Base-by-base conservation (phyloP, 1,140 invertebrate genomes). In the Drosophila hydei region DNA sequence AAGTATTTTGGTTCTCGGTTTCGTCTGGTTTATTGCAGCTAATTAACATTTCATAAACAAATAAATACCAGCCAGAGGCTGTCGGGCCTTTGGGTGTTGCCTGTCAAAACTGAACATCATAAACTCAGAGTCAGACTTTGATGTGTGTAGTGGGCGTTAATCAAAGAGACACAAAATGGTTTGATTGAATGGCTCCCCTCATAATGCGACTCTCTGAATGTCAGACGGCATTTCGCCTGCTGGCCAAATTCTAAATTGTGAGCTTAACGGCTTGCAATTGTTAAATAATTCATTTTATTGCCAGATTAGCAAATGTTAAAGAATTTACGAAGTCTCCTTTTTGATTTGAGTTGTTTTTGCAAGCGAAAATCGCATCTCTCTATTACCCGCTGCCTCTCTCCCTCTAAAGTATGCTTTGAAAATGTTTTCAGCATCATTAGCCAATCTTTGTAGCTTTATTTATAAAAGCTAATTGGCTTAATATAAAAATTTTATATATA, bases 31-130 rank as follows among this genome's bases (percentile, higher is more conserved):
- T 60, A 60, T 50, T 70, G 40, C 21, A 47, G 30, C 67, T 70
- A 63, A 70, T 70, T 70, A 63, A 63, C 67, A 70, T 70, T 70
- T 70, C 59, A 63, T 70, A 63, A 70, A 70, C 43, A 70, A 54
- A 63, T 70, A 54, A 70, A 63, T 45, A 63, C 51, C 30, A 30
- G 50, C 16, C 25, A 2, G 8, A n/a, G 30, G 25, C 27, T 2
- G 6, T 19, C 5, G 42, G 48, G 36, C 56, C 65, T 38, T 14
- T 40, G 19, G 61, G 65, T 55, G 21, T 50, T 63, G 67, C 21
- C 60, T 21, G 27, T 63, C 18, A 68, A 68, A 51, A 51, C 27
- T 45, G 48, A 11, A n/a, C 23, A 8, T 0, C 30, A 56, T 12
- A 33, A 16, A 51, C 9, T 9, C 48, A 21, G 16, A 42, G 38